These are phyloP conservation scores for Drosophila santomea DNA, from an alignment of 1,140 invertebrate species.

Conservation along the genomic window DNA sequence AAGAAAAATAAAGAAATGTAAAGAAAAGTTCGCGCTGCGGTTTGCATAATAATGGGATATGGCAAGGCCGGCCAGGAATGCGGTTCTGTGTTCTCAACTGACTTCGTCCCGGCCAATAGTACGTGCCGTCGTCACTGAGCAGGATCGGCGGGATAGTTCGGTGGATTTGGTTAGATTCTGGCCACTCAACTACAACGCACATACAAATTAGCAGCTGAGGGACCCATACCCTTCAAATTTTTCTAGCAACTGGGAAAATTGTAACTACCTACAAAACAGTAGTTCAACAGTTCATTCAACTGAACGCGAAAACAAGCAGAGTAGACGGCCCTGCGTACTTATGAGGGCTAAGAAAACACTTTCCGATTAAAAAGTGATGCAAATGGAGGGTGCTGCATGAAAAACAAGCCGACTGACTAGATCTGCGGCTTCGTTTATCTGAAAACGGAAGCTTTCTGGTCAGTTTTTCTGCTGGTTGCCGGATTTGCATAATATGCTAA, in stretches of 20 bases:
- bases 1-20: slow-evolving; percentile 25
- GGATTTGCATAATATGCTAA: slow-evolving; percentile 74
- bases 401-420: slow-evolving; percentile 44
- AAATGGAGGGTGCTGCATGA: slow-evolving; percentile 65
- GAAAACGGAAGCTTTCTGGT: slow-evolving; percentile 15
- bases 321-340: slow-evolving; percentile 57
- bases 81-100: slow-evolving; percentile 3
- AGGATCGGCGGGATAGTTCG: slow-evolving; percentile 11
- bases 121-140: slow-evolving; percentile 60
- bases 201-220: slow-evolving; percentile 67
- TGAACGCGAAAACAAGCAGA: slow-evolving; percentile 22
- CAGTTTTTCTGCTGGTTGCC: slow-evolving; percentile 44
- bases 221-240: slow-evolving; percentile 1
- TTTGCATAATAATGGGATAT: slow-evolving; percentile 67
- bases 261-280: slow-evolving; percentile 74
- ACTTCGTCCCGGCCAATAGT: slow-evolving; percentile 22
- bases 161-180: slow-evolving; percentile 22
- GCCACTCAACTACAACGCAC: slow-evolving; percentile 47
- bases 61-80: slow-evolving; percentile 13
- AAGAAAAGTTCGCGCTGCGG: slow-evolving; percentile 18
- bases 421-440: not conserved
- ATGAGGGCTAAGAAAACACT: slow-evolving; percentile 40
- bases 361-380: slow-evolving; percentile 15
- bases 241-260: slow-evolving; percentile 27
- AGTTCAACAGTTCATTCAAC: slow-evolving; percentile 32